These are phyloP conservation scores for Galemys pyrenaicus DNA, from an alignment of 2,113 vertebrate species.

Conservation along the genomic window DNA sequence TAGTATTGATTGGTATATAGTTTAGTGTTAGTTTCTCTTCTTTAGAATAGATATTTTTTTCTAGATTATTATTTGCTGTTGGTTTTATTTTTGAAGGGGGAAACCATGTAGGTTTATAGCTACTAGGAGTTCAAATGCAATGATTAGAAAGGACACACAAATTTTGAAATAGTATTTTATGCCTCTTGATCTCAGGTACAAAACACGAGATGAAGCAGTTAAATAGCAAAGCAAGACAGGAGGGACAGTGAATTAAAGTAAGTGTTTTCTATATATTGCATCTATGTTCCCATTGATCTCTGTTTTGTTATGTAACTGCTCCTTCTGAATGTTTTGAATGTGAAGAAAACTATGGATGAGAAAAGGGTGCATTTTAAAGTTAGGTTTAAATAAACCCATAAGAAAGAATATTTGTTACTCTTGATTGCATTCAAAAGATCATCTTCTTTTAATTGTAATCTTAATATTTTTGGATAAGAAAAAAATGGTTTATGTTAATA, in stretches of 20 bases:
- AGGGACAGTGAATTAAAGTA: slow-evolving; percentile 84
- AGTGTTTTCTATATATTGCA: slow-evolving; percentile 80
- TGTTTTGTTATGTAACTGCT: slow-evolving; percentile 75
- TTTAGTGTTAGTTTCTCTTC: neutral
- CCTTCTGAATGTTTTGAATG: slow-evolving; percentile 65
- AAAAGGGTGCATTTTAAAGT: slow-evolving; percentile 53
- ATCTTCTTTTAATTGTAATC: neutral
- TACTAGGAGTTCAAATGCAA: slow-evolving; percentile 74
- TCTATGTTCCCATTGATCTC: slow-evolving; percentile 82
- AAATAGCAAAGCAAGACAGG: slow-evolving; percentile 85
- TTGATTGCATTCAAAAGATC: neutral
- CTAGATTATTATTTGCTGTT: slow-evolving; percentile 47
- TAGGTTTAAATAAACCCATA: slow-evolving; percentile 51
- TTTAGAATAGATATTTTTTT: slow-evolving; percentile 20
- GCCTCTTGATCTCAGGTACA: slow-evolving; percentile 85
- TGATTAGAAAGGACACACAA: slow-evolving; percentile 79
- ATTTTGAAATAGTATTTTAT: slow-evolving; percentile 87
- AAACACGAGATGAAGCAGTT: slow-evolving; percentile 84
- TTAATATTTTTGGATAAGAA: slow-evolving; percentile 27
- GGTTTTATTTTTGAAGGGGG: slow-evolving; percentile 54
- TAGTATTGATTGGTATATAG: neutral
- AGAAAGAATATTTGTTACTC: slow-evolving; percentile 35
- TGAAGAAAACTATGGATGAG: slow-evolving; percentile 59
- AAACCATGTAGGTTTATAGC: slow-evolving; percentile 54
- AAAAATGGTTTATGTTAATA: neutral